A percentile compares a stretch with the other conserved stretches of the same genome.
phyloP scores from a whole-genome alignment of 2,797 vertebrate genomes.

The Aldrovandia affinis region DNA sequence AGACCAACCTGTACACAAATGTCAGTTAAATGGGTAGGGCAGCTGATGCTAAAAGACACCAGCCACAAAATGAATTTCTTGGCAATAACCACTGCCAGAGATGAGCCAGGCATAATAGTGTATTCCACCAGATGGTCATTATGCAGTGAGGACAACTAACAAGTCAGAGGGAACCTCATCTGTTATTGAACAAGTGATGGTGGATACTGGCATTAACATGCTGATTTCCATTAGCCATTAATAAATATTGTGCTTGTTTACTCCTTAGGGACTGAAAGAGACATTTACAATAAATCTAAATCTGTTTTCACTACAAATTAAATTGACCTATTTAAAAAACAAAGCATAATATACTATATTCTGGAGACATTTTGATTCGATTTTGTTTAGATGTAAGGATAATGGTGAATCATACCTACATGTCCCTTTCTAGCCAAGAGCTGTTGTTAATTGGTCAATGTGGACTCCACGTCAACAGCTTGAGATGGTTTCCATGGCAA shows the following conservation, averaged over 20 bases:
- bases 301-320: too few species aligned
- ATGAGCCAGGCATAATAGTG: background rate
- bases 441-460: background rate
- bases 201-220: too few species aligned
- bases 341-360: too few species aligned
- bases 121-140: slow-evolving; percentile 17
- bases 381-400: background rate
- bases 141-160: background rate
- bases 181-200: background rate
- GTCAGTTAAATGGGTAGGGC: background rate
- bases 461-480: background rate
- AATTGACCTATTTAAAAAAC: too few species aligned
- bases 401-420: background rate
- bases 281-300: too few species aligned
- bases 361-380: background rate
- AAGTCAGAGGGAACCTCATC: background rate
- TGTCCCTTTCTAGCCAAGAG: background rate
- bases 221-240: too few species aligned
- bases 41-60: background rate
- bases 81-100: background rate
- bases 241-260: too few species aligned
- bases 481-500: slow-evolving; percentile 21
- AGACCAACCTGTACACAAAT: background rate
- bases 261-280: too few species aligned
- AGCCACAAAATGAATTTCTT: background rate